These are phyloP conservation scores for Megaustenia siamemsis DNA, from an alignment of 2,888 invertebrate genomes.

Conservation along the genomic window DNA sequence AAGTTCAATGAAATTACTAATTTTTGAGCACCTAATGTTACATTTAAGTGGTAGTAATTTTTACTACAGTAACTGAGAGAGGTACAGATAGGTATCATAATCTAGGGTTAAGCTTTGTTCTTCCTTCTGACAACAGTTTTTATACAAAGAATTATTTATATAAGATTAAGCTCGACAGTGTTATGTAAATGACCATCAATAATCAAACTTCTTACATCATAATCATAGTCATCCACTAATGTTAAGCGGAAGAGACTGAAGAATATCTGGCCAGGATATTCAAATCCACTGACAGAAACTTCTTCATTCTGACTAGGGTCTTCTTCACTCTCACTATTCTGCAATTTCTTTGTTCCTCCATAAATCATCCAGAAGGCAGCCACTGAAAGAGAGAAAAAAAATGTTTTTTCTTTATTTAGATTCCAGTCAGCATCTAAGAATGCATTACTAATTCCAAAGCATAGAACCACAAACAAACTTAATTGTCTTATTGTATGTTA, in stretches of 20 bases:
- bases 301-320: conserved; percentile 40
- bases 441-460: no score
- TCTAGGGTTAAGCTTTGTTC: no score
- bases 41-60: no score
- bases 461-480: no score
- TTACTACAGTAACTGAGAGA: no score
- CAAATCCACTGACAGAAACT: conserved; percentile 63
- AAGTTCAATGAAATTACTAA: no score
- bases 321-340: conserved; percentile 45
- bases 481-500: no score
- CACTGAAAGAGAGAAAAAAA: conserved; percentile 63
- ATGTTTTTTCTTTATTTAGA: not conserved
- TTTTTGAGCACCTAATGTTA: no score
- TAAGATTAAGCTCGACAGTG: not conserved
- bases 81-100: no score
- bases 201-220: conserved; percentile 69
- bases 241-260: conserved; percentile 77
- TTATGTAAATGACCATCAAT: not conserved
- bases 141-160: no score
- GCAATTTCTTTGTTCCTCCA: conserved; percentile 73
- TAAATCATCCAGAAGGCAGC: conserved; percentile 79
- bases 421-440: not conserved
- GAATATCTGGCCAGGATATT: conserved; percentile 64
- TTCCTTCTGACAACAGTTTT: no score
- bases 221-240: conserved; percentile 79